These are phyloP conservation scores for Cryptotis parvus DNA, from an alignment of 2,113 vertebrate genomes.

Conservation along the genomic window DNA sequence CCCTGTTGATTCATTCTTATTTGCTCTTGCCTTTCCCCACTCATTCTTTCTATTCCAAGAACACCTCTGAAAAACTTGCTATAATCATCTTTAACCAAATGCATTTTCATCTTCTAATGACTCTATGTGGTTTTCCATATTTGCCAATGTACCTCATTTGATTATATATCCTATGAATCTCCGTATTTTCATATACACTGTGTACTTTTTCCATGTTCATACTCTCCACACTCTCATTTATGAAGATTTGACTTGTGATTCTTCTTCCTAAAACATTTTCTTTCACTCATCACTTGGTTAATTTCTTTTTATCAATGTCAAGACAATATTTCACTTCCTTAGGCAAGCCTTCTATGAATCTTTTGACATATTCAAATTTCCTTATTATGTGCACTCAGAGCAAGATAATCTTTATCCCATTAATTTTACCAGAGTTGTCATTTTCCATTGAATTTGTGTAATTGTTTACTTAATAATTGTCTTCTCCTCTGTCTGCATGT, in stretches of 20 bases:
- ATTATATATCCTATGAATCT: neutral
- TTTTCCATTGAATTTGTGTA: neutral
- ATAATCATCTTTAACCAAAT: neutral
- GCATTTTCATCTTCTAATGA: neutral
- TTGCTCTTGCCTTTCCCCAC: neutral
- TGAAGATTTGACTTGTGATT: neutral
- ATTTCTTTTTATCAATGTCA: neutral
- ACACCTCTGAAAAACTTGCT: neutral
- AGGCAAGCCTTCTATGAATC: neutral
- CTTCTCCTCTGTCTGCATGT: neutral
- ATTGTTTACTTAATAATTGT: slow-evolving; percentile 23
- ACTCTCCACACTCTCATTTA: neutral
- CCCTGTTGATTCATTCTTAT: neutral
- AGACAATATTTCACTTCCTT: neutral
- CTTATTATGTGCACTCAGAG: neutral
- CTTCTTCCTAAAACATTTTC: neutral
- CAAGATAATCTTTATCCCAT: neutral
- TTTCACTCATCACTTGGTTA: neutral
- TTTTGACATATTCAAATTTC: neutral
- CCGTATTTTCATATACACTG: neutral
- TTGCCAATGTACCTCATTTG: neutral
- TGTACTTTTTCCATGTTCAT: neutral
- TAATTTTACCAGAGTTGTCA: neutral
- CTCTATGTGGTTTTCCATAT: neutral
- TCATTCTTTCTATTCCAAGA: too few species aligned